These are phyloP conservation scores for Dryocosmus kuriphilus DNA, from an alignment of 2,888 invertebrate genomes.

Conservation along the genomic window DNA sequence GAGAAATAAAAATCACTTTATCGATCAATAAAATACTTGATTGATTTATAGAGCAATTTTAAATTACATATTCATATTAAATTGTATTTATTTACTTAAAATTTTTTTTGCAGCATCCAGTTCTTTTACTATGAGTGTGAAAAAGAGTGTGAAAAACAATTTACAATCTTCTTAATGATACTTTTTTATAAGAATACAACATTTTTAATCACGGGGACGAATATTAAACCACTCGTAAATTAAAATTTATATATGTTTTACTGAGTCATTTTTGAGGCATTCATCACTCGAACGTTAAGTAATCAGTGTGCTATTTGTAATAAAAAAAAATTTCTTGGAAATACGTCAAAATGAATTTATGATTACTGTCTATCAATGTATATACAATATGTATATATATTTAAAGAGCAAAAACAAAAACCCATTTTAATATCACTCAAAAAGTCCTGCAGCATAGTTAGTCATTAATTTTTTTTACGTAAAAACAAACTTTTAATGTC, in stretches of 20 bases:
- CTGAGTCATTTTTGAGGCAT: neutral
- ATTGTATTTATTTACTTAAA: neutral
- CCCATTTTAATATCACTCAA: neutral
- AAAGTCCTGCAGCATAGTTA: neutral
- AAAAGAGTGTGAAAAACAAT: neutral
- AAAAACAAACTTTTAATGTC: neutral
- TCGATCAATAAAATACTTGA: neutral
- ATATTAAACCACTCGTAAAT: neutral
- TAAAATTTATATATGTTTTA: neutral
- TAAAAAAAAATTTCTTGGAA: neutral
- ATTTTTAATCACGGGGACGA: neutral
- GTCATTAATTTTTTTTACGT: neutral
- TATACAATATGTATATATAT: neutral
- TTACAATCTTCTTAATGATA: neutral
- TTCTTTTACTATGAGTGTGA: neutral
- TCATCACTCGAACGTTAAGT: slow-evolving; percentile 1
- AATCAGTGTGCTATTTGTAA: neutral
- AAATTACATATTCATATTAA: neutral
- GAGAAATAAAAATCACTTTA: neutral
- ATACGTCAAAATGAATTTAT: slow-evolving; percentile 5
- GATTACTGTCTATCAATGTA: neutral
- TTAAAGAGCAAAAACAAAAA: neutral
- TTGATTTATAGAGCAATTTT: neutral
- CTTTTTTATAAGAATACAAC: neutral
- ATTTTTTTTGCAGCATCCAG: neutral